Conservation (phyloP, 2,797 vertebrate genomes). For the Syngnathus rostellatus region DNA sequence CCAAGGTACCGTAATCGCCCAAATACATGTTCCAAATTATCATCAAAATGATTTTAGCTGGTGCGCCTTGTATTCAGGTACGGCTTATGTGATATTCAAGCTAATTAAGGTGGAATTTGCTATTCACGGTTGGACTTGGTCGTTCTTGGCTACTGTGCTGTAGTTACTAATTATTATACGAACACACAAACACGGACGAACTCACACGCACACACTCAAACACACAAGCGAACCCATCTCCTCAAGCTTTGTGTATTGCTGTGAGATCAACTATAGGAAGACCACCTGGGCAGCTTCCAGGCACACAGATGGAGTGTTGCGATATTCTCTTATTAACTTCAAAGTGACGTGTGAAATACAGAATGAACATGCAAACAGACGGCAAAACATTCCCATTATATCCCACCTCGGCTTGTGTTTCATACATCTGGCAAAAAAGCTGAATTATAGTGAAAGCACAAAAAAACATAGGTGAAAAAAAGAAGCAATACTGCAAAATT, state of each 20-base stretch:
- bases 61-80: too few species aligned
- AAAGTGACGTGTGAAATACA: conserved; percentile 38
- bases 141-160: background rate
- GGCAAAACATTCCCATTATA: conserved; percentile 8
- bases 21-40: background rate
- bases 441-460: conserved; percentile 22
- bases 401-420: conserved; percentile 5
- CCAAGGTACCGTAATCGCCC: background rate
- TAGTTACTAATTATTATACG: conserved; percentile 2
- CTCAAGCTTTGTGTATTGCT: conserved; percentile 24
- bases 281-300: conserved; percentile 54
- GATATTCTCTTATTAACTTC: conserved; percentile 40
- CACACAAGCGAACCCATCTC: conserved; percentile 18
- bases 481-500: conserved; percentile 17
- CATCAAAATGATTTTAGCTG: too few species aligned
- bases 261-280: conserved; percentile 33
- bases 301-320: conserved; percentile 47
- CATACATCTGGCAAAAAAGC: conserved; percentile 11
- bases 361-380: conserved; percentile 26
- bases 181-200: conserved; percentile 11
- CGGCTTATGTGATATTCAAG: background rate
- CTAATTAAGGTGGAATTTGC: background rate
- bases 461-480: conserved; percentile 22
- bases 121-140: background rate
- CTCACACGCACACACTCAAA: conserved; percentile 15